Percentiles rank a stretch among this genome's conserved stretches.
Conservation (phyloP, 2,113 vertebrate genomes). For the Istiophorus platypterus region DNA sequence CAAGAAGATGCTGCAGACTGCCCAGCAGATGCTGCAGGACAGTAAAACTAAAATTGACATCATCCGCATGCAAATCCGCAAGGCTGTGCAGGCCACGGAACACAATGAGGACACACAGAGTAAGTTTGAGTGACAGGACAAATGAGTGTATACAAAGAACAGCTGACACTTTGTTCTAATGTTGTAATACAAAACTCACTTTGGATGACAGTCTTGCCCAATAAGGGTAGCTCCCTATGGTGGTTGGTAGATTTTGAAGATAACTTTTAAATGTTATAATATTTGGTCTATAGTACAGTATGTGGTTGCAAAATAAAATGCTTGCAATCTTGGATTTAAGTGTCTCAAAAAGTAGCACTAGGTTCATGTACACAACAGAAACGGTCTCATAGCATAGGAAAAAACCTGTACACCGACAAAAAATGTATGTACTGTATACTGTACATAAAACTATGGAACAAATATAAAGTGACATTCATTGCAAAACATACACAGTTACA, state of each 20-base stretch:
- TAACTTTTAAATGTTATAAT: background rate
- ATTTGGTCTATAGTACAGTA: too few relatives aligned
- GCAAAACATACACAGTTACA: background rate
- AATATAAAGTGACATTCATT: background rate
- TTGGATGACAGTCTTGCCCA: background rate
- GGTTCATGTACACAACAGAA: background rate
- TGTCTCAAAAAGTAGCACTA: background rate
- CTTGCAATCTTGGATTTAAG: too few relatives aligned
- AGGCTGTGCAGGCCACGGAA: slow-evolving; percentile 88
- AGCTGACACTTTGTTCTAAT: background rate
- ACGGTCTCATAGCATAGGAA: background rate
- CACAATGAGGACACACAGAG: slow-evolving; percentile 87
- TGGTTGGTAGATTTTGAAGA: background rate
- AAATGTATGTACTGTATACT: background rate
- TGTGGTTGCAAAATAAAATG: background rate
- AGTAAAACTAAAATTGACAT: slow-evolving; percentile 95
- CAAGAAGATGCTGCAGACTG: slow-evolving; percentile 91
- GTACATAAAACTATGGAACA: background rate
- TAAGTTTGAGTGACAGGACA: slow-evolving; percentile 42
- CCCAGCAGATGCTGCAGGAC: slow-evolving; percentile 94
- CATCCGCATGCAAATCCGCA: slow-evolving; percentile 93
- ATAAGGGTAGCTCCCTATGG: background rate
- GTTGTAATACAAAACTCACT: background rate
- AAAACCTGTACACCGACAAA: background rate
- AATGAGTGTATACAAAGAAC: background rate